phyloP scores from a whole-genome alignment of 2,113 vertebrate genomes.

The Menura novaehollandiae region DNA sequence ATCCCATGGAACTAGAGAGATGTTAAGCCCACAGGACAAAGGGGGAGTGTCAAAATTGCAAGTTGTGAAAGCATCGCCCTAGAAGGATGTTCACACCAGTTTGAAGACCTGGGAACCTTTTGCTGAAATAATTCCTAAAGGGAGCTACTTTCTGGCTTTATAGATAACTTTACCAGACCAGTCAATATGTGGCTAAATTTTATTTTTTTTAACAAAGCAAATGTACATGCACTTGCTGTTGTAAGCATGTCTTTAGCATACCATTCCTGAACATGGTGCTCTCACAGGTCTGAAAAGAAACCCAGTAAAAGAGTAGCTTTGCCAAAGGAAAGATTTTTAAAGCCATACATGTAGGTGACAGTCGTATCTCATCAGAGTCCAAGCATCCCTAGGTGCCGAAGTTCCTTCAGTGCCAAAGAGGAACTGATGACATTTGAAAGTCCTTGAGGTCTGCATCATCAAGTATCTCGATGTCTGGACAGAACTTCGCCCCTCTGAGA shows the following conservation, averaged over 20 bases:
- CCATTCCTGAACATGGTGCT: background rate
- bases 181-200: background rate
- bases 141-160: background rate
- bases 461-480: background rate
- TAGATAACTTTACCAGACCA: background rate
- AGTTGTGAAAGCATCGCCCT: background rate
- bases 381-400: background rate
- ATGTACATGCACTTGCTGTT: background rate
- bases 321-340: background rate
- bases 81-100: background rate
- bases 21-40: background rate
- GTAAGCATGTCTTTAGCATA: background rate
- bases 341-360: background rate
- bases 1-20: background rate
- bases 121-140: background rate
- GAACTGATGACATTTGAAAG: background rate
- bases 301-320: background rate
- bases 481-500: accelerated
- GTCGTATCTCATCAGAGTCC: background rate
- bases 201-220: background rate
- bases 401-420: background rate
- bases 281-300: background rate
- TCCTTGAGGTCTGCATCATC: background rate
- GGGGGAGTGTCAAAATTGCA: background rate
- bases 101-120: background rate